Conservation (phyloP, 2,888 invertebrate species). For the Rosalia funebris region DNA sequence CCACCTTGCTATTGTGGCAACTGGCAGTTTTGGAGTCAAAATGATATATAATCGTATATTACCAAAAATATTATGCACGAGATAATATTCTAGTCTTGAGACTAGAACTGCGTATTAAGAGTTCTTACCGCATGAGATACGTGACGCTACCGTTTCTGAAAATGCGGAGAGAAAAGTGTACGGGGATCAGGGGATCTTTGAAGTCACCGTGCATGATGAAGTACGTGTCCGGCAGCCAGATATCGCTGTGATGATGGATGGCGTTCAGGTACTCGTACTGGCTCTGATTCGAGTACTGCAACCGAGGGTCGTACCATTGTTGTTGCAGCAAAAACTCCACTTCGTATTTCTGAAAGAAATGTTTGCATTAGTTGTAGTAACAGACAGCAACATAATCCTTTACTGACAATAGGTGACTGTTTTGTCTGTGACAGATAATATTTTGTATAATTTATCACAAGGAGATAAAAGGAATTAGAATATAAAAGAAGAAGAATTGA, state of each 20-base stretch:
- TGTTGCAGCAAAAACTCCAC: constrained; percentile 94
- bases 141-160: constrained; percentile 93
- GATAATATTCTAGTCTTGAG: no score
- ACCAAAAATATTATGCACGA: no score
- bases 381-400: no score
- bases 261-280: constrained; percentile 90
- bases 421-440: no score
- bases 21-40: no score
- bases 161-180: constrained; percentile 92
- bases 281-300: constrained; percentile 89
- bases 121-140: constrained; percentile 86
- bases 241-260: constrained; percentile 90
- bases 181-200: constrained; percentile 92
- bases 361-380: not conserved
- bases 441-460: no score
- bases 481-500: no score
- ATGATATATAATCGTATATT: no score
- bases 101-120: no score
- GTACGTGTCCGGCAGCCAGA: constrained; percentile 95
- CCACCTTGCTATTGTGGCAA: no score
- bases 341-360: constrained; percentile 86
- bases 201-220: constrained; percentile 98
- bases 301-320: constrained; percentile 91
- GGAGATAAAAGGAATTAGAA: no score
- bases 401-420: no score